These are phyloP conservation scores for Speoplatyrhinus poulsoni DNA, from an alignment of 2,113 vertebrate species.

Conservation along the genomic window DNA sequence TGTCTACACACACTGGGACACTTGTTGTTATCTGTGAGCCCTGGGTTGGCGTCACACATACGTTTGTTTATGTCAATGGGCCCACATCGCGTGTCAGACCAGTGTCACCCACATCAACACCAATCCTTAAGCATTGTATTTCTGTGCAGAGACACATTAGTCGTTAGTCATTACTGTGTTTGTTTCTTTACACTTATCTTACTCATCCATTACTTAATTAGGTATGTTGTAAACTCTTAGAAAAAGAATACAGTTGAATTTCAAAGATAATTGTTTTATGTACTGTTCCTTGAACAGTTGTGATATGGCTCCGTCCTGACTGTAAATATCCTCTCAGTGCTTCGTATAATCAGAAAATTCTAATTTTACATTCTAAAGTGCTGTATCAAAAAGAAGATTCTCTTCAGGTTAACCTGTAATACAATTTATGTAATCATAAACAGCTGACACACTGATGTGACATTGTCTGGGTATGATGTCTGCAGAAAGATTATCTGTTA, in stretches of 20 bases:
- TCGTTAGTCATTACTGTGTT: conserved; percentile 59
- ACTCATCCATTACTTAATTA: conserved; percentile 40
- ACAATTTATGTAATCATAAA: not conserved
- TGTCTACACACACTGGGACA: not conserved
- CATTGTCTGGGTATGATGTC: conserved; percentile 1
- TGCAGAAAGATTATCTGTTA: not conserved
- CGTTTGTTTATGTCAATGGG: conserved; percentile 64
- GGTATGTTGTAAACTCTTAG: conserved; percentile 47
- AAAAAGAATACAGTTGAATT: conserved; percentile 52
- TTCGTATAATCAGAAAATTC: too few relatives aligned
- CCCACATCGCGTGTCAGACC: conserved; percentile 69
- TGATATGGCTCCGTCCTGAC: too few relatives aligned
- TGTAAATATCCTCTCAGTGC: too few relatives aligned
- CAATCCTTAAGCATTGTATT: conserved; percentile 52
- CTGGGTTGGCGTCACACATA: conserved; percentile 38
- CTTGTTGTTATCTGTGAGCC: not conserved
- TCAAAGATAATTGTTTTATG: conserved; percentile 14
- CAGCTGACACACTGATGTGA: not conserved
- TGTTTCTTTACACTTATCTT: conserved; percentile 48
- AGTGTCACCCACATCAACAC: conserved; percentile 64
- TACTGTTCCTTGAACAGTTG: not conserved
- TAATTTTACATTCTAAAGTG: too few relatives aligned
- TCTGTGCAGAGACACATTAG: conserved; percentile 53
- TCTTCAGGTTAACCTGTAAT: too few relatives aligned
- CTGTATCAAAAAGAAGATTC: too few relatives aligned